These are phyloP conservation scores for Apamea monoglypha DNA, from an alignment of 2,888 invertebrate genomes.

Conservation along the genomic window DNA sequence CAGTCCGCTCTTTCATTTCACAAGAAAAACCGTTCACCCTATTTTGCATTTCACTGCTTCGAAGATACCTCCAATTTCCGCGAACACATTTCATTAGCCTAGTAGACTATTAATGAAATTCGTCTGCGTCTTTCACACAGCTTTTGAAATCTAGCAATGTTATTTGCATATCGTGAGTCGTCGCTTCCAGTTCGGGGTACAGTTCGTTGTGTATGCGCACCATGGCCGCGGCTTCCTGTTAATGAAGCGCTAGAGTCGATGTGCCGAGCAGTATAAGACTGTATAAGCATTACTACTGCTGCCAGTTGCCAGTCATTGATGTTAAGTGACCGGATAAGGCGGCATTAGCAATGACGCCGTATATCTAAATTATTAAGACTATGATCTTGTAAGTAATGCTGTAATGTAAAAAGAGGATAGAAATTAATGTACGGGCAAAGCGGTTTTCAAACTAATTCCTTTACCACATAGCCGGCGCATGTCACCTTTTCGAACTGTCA, in stretches of 20 bases:
- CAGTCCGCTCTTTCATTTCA: neutral
- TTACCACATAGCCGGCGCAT: neutral
- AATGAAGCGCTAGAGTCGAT: slow-evolving; percentile 75
- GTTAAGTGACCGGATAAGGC: slow-evolving; percentile 64
- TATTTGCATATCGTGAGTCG: slow-evolving; percentile 73
- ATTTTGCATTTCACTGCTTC: slow-evolving; percentile 4
- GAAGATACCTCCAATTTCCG: slow-evolving; percentile 35
- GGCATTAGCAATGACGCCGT: slow-evolving; percentile 50
- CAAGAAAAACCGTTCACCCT: slow-evolving; percentile 11
- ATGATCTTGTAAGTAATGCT: slow-evolving; percentile 22
- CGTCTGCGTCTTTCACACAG: slow-evolving; percentile 63
- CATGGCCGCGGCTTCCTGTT: slow-evolving; percentile 83
- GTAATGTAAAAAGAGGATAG: neutral
- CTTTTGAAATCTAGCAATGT: slow-evolving; percentile 64
- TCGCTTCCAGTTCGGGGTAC: slow-evolving; percentile 68
- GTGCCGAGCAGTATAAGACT: slow-evolving; percentile 57
- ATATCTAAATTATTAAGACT: slow-evolving; percentile 50
- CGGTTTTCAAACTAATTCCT: neutral
- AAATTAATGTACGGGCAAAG: neutral
- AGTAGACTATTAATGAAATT: slow-evolving; percentile 64
- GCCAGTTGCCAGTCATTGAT: slow-evolving; percentile 65
- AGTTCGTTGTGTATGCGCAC: slow-evolving; percentile 81
- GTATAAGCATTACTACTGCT: slow-evolving; percentile 50
- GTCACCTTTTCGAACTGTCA: neutral
- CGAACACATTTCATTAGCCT: slow-evolving; percentile 62